A percentile compares a stretch with the other conserved stretches of the same genome.
These are phyloP conservation scores for Hydropotes inermis DNA, from an alignment of 2,113 vertebrate species.

Conservation along the genomic window DNA sequence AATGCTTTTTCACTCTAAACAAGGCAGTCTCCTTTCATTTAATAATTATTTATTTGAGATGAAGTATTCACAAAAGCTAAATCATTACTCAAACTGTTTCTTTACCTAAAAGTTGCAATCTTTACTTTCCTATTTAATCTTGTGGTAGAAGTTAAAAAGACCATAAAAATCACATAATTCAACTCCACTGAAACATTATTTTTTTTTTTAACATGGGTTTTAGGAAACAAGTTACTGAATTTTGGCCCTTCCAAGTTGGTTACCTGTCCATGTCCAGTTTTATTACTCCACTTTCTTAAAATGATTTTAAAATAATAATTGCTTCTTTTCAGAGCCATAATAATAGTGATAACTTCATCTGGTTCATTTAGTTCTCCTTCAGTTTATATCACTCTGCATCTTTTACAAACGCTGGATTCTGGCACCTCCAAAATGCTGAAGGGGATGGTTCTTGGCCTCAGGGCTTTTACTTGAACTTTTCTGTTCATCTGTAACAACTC, in stretches of 20 bases:
- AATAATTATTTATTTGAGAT: neutral
- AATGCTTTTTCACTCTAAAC: neutral
- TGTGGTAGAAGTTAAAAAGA: neutral
- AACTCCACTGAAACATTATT: neutral
- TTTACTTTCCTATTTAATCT: neutral
- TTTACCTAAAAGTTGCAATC: neutral
- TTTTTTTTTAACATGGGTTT: neutral
- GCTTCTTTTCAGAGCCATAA: neutral
- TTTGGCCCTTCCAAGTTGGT: neutral
- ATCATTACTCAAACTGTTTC: neutral
- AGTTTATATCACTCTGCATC: neutral
- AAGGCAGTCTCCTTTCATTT: neutral
- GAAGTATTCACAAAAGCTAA: neutral
- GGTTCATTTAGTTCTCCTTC: neutral
- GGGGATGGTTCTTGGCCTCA: neutral
- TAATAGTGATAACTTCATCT: neutral
- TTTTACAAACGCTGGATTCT: neutral
- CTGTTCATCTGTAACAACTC: neutral
- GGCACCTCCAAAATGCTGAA: neutral
- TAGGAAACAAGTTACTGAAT: neutral
- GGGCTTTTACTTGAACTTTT: neutral
- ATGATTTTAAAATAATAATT: neutral
- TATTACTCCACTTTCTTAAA: slow-evolving; percentile 29
- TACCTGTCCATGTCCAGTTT: neutral
- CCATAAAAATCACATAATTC: neutral